These are phyloP conservation scores for Barypeithes pellucidus DNA, from an alignment of 2,888 invertebrate genomes.

Conservation along the genomic window DNA sequence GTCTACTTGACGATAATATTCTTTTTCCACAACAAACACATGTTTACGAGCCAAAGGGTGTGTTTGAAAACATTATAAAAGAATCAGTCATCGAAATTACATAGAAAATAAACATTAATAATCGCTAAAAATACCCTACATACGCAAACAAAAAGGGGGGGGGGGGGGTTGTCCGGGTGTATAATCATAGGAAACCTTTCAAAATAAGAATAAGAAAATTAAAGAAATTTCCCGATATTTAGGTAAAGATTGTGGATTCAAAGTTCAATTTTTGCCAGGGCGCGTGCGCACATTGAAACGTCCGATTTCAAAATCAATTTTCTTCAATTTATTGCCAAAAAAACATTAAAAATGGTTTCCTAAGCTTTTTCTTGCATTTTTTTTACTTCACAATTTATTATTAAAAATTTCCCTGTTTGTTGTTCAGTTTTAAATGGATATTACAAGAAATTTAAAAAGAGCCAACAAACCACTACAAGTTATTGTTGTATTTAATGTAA, in stretches of 20 bases:
- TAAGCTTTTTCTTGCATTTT: not conserved
- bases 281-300: conserved; percentile 31
- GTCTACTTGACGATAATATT: too few relatives aligned
- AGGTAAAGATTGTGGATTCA: conserved; percentile 28
- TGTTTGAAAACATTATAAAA: conserved; percentile 11
- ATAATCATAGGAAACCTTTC: conserved; percentile 33
- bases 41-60: conserved; percentile 31
- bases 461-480: too few relatives aligned
- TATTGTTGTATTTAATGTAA: not conserved
- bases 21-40: conserved; percentile 8
- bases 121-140: conserved; percentile 15
- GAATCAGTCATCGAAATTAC: conserved; percentile 8
- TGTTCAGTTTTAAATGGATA: too few relatives aligned
- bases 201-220: conserved; percentile 15
- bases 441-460: not conserved
- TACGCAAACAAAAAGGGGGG: conserved; percentile 2
- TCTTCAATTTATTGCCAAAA: conserved; percentile 15
- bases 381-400: not conserved
- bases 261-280: conserved; percentile 35
- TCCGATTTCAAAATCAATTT: conserved; percentile 48
- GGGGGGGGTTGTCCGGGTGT: too few relatives aligned
- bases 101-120: conserved; percentile 3
- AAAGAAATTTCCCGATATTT: conserved; percentile 20
- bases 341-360: not conserved
- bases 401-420: too few relatives aligned